phyloP scores from a whole-genome alignment of 2,888 invertebrate species.

The Melangyna quadrimaculata region DNA sequence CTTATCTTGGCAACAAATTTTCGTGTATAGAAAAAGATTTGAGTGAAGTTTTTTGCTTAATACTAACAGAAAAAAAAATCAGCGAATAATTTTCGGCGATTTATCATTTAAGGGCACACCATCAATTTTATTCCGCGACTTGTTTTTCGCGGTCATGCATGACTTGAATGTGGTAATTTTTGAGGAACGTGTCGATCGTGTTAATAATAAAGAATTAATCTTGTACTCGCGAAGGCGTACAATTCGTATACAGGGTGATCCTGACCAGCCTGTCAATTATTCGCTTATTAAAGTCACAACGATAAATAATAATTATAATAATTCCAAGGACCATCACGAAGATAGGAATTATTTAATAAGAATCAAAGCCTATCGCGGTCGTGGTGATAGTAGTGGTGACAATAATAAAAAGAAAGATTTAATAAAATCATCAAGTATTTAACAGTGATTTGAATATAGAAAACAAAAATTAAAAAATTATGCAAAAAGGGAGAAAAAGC shows the following conservation, averaged over 20 bases:
- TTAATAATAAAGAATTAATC: conserved; percentile 59
- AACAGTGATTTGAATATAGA: conserved; percentile 29
- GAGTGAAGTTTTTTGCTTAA: not conserved
- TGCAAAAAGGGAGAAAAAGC: not conserved
- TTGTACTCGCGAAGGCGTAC: conserved; percentile 61
- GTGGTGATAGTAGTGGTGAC: not conserved
- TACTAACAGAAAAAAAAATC: not conserved
- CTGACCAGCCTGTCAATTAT: conserved; percentile 22
- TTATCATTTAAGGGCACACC: conserved; percentile 8
- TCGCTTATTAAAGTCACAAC: conserved; percentile 64
- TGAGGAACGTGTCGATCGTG: conserved; percentile 69
- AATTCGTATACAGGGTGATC: conserved; percentile 54
- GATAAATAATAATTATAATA: too few relatives aligned
- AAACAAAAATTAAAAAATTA: not conserved
- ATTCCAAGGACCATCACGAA: conserved; percentile 49
- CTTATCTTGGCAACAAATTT: not conserved
- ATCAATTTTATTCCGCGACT: conserved; percentile 23
- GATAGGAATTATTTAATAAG: conserved; percentile 41
- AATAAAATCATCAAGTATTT: conserved; percentile 49
- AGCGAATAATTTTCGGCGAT: conserved; percentile 19
- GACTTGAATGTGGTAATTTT: conserved; percentile 65
- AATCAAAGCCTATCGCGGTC: conserved; percentile 62
- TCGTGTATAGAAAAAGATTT: not conserved
- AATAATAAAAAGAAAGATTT: conserved; percentile 36
- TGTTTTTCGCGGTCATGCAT: conserved; percentile 60